phyloP scores from a whole-genome alignment of 2,797 vertebrate genomes.

The Caiman crocodilus region DNA sequence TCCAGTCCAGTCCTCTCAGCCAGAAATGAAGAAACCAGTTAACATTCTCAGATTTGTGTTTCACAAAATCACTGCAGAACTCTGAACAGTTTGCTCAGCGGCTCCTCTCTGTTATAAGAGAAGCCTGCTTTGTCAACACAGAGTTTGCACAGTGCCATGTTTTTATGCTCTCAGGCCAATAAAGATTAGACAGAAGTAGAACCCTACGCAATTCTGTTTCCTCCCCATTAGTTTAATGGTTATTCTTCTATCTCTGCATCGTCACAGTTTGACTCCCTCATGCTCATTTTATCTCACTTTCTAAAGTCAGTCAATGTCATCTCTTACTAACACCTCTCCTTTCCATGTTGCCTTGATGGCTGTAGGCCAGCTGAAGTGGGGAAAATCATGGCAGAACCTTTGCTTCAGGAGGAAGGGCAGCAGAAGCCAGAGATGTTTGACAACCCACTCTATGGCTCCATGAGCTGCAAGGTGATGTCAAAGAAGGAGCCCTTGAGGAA shows the following conservation, averaged over 20 bases:
- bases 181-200: slow-evolving; percentile 23
- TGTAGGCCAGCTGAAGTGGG: slow-evolving; percentile 68
- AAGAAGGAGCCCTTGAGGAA: slow-evolving; percentile 84
- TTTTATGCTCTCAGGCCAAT: not conserved
- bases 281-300: not conserved
- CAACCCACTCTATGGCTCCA: slow-evolving; percentile 93
- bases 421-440: slow-evolving; percentile 93
- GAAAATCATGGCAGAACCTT: slow-evolving; percentile 55
- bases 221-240: not conserved
- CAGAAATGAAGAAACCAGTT: slow-evolving; percentile 23
- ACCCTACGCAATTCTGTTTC: not conserved
- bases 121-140: not conserved
- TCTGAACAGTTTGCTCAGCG: not conserved
- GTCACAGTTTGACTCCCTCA: slow-evolving; percentile 1
- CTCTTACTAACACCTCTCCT: slow-evolving; percentile 24
- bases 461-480: slow-evolving; percentile 69
- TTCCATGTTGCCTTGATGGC: not conserved
- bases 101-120: slow-evolving; percentile 13
- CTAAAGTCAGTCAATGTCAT: not conserved
- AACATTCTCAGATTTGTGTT: slow-evolving; percentile 12
- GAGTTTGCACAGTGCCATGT: not conserved
- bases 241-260: slow-evolving; percentile 1
- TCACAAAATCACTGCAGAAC: not conserved
- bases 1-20: slow-evolving; percentile 2
- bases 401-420: slow-evolving; percentile 78